phyloP scores from a whole-genome alignment of 1,140 invertebrate species.

The Bombus sibiricus region DNA sequence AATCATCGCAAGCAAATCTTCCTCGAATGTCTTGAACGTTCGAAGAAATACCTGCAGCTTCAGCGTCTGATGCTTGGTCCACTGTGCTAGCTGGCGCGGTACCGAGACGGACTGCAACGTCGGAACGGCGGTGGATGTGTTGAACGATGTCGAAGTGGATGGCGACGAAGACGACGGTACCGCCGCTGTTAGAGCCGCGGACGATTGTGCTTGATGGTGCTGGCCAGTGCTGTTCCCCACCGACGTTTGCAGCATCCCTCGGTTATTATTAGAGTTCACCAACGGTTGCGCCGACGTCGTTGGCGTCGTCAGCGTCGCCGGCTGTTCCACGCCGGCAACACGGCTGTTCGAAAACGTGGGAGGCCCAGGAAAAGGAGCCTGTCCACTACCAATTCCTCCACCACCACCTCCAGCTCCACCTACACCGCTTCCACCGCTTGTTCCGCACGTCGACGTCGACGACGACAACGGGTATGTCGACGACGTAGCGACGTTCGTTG shows the following conservation, averaged over 20 bases:
- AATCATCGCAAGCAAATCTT: not conserved
- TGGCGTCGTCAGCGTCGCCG: constrained; percentile 58
- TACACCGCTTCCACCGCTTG: constrained; percentile 29
- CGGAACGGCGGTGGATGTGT: constrained; percentile 68
- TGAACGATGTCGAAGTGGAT: constrained; percentile 71
- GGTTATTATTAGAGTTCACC: constrained; percentile 80
- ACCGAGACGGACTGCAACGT: constrained; percentile 72
- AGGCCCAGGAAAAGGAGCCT: constrained; percentile 61
- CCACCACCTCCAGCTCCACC: constrained; percentile 49
- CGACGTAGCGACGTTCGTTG: not conserved
- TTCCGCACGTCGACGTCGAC: constrained; percentile 32
- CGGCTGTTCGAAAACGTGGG: constrained; percentile 54
- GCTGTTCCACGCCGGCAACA: constrained; percentile 49
- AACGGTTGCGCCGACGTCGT: constrained; percentile 69
- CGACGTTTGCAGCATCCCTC: constrained; percentile 74
- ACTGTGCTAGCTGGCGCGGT: constrained; percentile 79
- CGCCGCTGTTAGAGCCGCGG: constrained; percentile 57
- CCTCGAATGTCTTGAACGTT: not conserved
- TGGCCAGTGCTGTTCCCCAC: constrained; percentile 67
- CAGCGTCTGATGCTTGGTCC: constrained; percentile 79
- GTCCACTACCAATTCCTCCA: constrained; percentile 45
- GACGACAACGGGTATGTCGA: constrained; percentile 4
- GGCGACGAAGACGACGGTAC: constrained; percentile 58
- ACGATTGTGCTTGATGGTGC: constrained; percentile 66
- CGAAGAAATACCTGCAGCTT: constrained; percentile 75